Conservation (phyloP, 2,797 vertebrate genomes). For the Sebastes hubbsi region DNA sequence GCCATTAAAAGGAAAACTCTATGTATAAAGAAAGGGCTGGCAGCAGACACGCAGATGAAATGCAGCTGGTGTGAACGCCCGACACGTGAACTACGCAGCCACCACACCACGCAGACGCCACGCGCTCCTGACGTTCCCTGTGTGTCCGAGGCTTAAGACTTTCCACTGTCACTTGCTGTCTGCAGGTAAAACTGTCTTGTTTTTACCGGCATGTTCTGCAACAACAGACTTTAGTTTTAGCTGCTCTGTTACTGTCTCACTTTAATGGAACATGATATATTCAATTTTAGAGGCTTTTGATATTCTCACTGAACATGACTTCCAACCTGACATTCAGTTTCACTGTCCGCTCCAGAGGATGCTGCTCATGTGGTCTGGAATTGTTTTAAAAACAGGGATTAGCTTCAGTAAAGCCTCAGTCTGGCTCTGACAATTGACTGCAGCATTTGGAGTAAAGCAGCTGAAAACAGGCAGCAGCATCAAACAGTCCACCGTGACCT, state of each 20-base stretch:
- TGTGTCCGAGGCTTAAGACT: too few species aligned
- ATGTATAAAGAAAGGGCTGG: too few species aligned
- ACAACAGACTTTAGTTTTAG: background rate
- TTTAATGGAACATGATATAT: background rate
- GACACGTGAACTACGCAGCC: too few species aligned
- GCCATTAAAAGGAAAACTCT: too few species aligned
- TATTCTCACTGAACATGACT: background rate
- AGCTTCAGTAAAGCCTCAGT: slow-evolving; percentile 39
- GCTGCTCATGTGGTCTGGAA: slow-evolving; percentile 24
- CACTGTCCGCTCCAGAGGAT: slow-evolving; percentile 13
- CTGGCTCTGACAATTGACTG: slow-evolving; percentile 34
- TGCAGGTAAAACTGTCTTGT: background rate
- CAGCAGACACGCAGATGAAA: too few species aligned
- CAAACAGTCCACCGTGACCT: slow-evolving; percentile 11
- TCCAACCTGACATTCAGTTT: slow-evolving; percentile 9
- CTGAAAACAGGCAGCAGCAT: slow-evolving; percentile 19
- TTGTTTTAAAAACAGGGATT: slow-evolving; percentile 54
- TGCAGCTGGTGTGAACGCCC: too few species aligned
- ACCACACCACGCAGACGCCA: too few species aligned
- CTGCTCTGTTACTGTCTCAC: background rate
- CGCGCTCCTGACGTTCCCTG: too few species aligned
- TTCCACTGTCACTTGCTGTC: background rate
- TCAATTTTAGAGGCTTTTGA: background rate
- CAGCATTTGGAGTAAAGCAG: slow-evolving; percentile 24
- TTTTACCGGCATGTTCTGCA: background rate